Evolutionary conservation across 35 echinoderm and acorn worm genomes (phyloP), one percentile per base, ranked within the genome.

Genomic region (Ophioderma brevispina): DNA sequence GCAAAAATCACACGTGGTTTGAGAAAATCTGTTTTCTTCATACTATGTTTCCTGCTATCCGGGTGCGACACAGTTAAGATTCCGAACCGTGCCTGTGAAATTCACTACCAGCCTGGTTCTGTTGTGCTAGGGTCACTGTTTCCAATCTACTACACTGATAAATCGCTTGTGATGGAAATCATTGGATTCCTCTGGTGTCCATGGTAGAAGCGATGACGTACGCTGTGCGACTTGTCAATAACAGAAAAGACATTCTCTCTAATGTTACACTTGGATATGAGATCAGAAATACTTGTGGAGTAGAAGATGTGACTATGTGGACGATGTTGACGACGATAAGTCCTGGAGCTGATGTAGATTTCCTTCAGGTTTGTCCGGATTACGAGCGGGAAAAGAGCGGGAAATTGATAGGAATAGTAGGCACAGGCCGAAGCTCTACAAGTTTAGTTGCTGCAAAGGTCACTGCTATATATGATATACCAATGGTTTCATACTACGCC

Each of bases 281-380:
- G 19, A 89, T 89, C 17, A 33, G 78, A 17, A 76, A 89, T 41
- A 76, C 80, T 35, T 89, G 87, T 78, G 76, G 87, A 34, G 49
- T 33, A 31, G 87, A 89, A n/a, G 78, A 89, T 35, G 42, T 80
- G 0, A 31, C 46, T 0, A 34, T 89, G 18, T 63, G 76, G 77
- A 70, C 6, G 2, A 25, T 70, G 2, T 70, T 70, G 28, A 70
- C 59, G 59, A 6, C n/a, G 59, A 8, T 70, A 70, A 70, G 59
- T 25, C 28, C 59, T 25, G 10, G 10, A 30, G 59, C 6, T 15
- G 23, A 70, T 70, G 28, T 70, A 70, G 59, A 70, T 3, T 70
- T 15, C 23, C 10, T 15, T 3, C 5, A 30, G 5, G 28, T 25
- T 2, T 70, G 59, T 70, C 23, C 59, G 4, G 46, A 21, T 8